Evolutionary conservation across 2,888 invertebrate genomes (phyloP), one percentile per base, ranked within the genome.

Genomic region (Leucophenga montana): DNA sequence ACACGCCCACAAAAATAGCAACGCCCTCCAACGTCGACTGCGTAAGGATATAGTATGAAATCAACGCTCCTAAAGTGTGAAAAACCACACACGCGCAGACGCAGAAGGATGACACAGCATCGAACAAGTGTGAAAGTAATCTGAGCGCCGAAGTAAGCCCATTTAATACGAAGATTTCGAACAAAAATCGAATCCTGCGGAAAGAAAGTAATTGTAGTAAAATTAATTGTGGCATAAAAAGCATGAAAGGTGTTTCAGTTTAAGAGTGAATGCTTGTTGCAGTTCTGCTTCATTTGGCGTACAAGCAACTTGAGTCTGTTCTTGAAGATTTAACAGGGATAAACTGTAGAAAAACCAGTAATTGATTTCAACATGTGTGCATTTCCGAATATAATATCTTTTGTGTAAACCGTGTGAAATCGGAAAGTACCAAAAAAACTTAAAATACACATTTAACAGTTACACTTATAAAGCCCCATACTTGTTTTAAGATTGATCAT

Each of bases 121-220:
- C 18, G 54, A 33, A 11, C 11, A 3, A 22, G 14, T 56, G 22
- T 39, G 33, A 6, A 8, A 54, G 70, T 71, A 73, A 76, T 72
- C 22, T 66, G 75, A 76, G 71, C 67, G 54, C 65, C 61, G 69
- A 68, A 68, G 67, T 68, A 53, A n/a, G n/a, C n/a, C n/a, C n/a
- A n/a, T n/a, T n/a, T n/a, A n/a, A n/a, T n/a, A n/a, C n/a, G n/a
- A n/a, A n/a, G n/a, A n/a, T n/a, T 50, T 44, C 9, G 20, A 4
- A 39, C 9, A 39, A 16, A n/a, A 39, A 11, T 5, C 16, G 11
- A 39, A 33, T 39, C n/a, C 22, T 22, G 0, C 33, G 13, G 31
- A 68, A 8, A 61, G 5, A 59, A 48, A 61, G 87, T 82, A 86
- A 86, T 85, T 77, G 74, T 77, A 86, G 86, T 82, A 86, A 86